Evolutionary conservation across 1,140 invertebrate genomes (phyloP), one percentile per base, ranked within the genome.

Genomic region (Helicoverpa armigera): DNA sequence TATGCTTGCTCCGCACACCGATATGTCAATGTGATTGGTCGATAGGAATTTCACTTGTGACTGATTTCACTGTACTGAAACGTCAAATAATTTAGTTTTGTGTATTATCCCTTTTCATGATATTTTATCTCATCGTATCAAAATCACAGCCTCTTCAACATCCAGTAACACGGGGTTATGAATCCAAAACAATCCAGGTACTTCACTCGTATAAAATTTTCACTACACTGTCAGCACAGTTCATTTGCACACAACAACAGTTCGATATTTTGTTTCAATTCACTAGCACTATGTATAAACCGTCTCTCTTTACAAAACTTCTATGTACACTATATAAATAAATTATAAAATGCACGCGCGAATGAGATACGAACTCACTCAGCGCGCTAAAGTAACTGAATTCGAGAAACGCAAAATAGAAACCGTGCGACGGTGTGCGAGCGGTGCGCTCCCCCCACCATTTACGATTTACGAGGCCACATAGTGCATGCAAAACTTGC

Each of bases 401-500:
- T 90, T 90, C 84, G 89, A 92, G 92, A 94, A 94, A 94, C 92
- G 91, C 92, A 94, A 94, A 94, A 94, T 94, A 94, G 93, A 94
- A 94, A 93, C 92, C 91, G 91, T 90, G 89, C 82, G 85, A 86
- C 90, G 90, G 90, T 85, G 87, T 88, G 88, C 89, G 89, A 91
- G 88, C 89, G 91, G 91, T 67, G 75, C 88, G 87, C 88, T 91
- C 87, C 92, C 90, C 91, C 92, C 93, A 89, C 90, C 91, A 89
- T 87, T 87, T 89, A 91, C 91, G 83, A 90, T 89, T 92, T 94
- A 94, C 92, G 92, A 94, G 93, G 93, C 91, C 93, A 93, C 84
- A 79, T 88, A 94, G 92, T 86, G 85, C 80, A 92, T 74, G 86
- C 73, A 81, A 92, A 87, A 88, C 58, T 53, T 65, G 69, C 80